Conservation (phyloP, 2,113 vertebrate genomes). For the Notarius lentiginosus region DNA sequence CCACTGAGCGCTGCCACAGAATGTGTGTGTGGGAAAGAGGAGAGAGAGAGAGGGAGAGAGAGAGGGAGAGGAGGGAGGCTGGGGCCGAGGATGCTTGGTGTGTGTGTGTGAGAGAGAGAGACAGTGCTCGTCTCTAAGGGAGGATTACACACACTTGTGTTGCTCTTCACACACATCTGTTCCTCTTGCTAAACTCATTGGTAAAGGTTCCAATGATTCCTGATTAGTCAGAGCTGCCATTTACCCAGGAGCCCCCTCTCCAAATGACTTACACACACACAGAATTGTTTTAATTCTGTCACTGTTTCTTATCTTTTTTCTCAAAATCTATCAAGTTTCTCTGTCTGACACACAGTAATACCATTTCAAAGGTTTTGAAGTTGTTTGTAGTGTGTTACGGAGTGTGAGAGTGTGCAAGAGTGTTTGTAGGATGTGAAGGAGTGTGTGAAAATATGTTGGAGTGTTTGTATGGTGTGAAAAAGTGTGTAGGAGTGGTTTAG, state of each 20-base stretch:
- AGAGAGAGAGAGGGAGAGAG: constrained; percentile 10
- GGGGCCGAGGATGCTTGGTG: constrained; percentile 29
- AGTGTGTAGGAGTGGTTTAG: no score
- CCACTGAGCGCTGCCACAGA: constrained; percentile 20
- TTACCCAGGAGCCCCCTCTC: constrained; percentile 67
- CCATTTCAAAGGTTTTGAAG: background rate
- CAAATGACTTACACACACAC: constrained; percentile 2
- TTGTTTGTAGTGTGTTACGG: no score
- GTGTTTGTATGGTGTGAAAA: no score
- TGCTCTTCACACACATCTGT: constrained; percentile 75
- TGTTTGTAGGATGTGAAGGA: background rate
- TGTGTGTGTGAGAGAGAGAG: constrained; percentile 28
- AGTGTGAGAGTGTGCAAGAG: background rate
- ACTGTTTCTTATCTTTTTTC: constrained; percentile 26
- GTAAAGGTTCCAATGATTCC: constrained; percentile 69
- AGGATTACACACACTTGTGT: constrained; percentile 54
- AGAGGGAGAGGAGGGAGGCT: constrained; percentile 37
- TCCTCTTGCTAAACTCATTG: constrained; percentile 75
- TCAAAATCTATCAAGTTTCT: background rate
- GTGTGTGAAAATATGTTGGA: no score
- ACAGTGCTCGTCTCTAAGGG: constrained; percentile 64
- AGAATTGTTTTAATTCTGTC: background rate
- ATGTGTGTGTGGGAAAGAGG: constrained; percentile 5
- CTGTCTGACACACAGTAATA: no score
- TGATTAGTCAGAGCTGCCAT: constrained; percentile 72